Conservation (phyloP, 2,888 invertebrate genomes). For the Polydrusus tereticollis region DNA sequence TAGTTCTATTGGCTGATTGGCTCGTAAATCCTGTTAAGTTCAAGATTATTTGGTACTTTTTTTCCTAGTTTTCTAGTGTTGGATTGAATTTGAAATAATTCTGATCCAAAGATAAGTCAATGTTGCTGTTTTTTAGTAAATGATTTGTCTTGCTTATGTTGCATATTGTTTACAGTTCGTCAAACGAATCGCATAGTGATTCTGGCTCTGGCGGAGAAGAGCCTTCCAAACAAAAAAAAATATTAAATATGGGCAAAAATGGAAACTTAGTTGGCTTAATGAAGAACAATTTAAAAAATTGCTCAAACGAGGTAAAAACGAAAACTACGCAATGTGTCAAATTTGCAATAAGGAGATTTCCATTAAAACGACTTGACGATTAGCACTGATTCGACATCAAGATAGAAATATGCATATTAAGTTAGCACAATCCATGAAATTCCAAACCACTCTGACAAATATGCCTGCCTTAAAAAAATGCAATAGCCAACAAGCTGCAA, state of each 20-base stretch:
- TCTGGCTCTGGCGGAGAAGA: not conserved
- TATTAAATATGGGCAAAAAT: constrained; percentile 8
- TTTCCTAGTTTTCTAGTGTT: too few relatives aligned
- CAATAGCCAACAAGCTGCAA: constrained; percentile 17
- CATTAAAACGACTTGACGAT: constrained; percentile 25
- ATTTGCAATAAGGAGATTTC: constrained; percentile 33
- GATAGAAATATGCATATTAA: constrained; percentile 14
- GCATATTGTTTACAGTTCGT: too few relatives aligned
- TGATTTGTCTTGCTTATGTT: too few relatives aligned
- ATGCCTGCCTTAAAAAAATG: constrained; percentile 23
- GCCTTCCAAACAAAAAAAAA: not conserved
- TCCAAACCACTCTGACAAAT: constrained; percentile 30
- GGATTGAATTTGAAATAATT: too few relatives aligned
- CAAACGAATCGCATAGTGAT: too few relatives aligned
- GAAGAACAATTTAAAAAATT: constrained; percentile 30
- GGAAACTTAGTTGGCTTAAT: constrained; percentile 19
- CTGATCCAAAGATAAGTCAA: too few relatives aligned
- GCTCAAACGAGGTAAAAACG: constrained; percentile 26
- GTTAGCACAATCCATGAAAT: constrained; percentile 16
- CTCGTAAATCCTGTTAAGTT: too few relatives aligned
- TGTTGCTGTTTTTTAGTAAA: too few relatives aligned
- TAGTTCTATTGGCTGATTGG: too few relatives aligned
- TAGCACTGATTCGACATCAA: constrained; percentile 30
- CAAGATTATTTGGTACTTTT: too few relatives aligned
- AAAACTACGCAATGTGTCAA: constrained; percentile 22